Evolutionary conservation across 1,140 invertebrate genomes (phyloP).

Genomic region (Brachionus rubens): DNA sequence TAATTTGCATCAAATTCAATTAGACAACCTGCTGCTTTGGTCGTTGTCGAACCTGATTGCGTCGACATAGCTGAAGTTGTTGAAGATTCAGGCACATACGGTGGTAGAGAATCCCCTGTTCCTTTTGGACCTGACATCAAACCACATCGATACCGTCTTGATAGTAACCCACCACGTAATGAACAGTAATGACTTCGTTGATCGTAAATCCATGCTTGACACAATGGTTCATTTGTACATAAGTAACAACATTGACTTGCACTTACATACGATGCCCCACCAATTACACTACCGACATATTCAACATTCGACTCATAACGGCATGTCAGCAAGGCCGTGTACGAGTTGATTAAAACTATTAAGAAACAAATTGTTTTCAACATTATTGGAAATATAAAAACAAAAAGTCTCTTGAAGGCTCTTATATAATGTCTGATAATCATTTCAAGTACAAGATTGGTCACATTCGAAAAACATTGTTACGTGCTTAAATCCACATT

Average conservation of each 20-base stretch:
- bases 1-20: slow-evolving; percentile 28
- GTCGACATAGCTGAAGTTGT: not conserved
- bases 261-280: not conserved
- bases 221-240: slow-evolving; percentile 4
- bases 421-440: not conserved
- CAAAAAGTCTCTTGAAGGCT: too few species aligned
- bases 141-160: slow-evolving; percentile 17
- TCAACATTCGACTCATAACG: slow-evolving; percentile 29
- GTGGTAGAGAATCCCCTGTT: not conserved
- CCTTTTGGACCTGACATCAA: not conserved
- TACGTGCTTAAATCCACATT: too few species aligned
- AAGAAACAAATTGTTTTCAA: too few species aligned
- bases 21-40: not conserved
- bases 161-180: not conserved
- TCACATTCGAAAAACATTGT: too few species aligned
- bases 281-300: slow-evolving; percentile 1
- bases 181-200: not conserved
- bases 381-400: too few species aligned
- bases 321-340: not conserved
- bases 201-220: slow-evolving; percentile 6
- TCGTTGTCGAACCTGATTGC: not conserved
- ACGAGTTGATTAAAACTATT: not conserved
- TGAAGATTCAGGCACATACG: not conserved
- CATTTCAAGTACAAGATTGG: not conserved
- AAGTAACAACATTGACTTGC: slow-evolving; percentile 3